phyloP scores from a whole-genome alignment of 2,888 invertebrate species.

The Pachydiplax longipennis region DNA sequence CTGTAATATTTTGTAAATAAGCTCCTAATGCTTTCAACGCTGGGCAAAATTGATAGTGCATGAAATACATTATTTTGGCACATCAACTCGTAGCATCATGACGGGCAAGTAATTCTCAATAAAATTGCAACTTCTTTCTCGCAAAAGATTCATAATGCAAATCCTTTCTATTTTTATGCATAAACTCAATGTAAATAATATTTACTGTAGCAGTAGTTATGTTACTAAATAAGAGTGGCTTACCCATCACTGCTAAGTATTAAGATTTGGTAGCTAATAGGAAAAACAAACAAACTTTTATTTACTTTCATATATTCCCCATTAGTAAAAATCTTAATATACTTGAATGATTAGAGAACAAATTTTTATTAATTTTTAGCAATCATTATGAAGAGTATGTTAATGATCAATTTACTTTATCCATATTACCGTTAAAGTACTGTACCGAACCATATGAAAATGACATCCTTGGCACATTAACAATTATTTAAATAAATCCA shows the following conservation, averaged over 20 bases:
- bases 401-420: not conserved
- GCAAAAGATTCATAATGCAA: not conserved
- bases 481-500: not conserved
- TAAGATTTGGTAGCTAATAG: conserved; percentile 42
- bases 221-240: conserved; percentile 29
- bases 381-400: too few relatives aligned
- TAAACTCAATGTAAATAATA: not conserved
- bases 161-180: not conserved
- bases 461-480: not conserved
- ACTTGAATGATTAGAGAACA: too few relatives aligned
- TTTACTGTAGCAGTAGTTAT: conserved; percentile 23
- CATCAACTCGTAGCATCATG: not conserved
- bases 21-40: not conserved
- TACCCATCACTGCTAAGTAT: conserved; percentile 37
- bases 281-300: conserved; percentile 25
- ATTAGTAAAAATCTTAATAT: not conserved
- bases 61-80: not conserved
- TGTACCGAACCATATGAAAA: not conserved
- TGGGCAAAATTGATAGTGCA: not conserved
- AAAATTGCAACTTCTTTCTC: not conserved
- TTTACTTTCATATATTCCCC: not conserved
- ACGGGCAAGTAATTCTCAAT: not conserved
- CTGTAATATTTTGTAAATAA: not conserved
- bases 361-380: too few relatives aligned
- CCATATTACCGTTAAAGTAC: not conserved